Conservation (phyloP, 1,140 invertebrate genomes). For the Drosophila pseudoobscura region DNA sequence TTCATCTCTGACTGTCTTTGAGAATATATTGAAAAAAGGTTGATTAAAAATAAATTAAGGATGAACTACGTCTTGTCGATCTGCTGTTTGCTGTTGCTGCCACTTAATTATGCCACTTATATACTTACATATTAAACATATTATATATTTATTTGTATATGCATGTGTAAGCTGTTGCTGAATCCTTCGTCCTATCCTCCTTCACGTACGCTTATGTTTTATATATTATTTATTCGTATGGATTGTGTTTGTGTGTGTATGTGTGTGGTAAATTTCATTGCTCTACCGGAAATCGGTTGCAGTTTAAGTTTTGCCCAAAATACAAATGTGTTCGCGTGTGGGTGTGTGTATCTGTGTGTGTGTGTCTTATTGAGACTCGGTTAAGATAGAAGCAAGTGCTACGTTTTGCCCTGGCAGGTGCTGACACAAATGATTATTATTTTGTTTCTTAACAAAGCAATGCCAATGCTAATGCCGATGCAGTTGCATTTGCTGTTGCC, state of each 20-base stretch:
- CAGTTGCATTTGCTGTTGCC: background rate
- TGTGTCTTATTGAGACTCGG: slow-evolving; percentile 20
- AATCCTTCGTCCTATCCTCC: slow-evolving; percentile 35
- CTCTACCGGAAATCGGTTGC: slow-evolving; percentile 45
- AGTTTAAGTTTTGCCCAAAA: slow-evolving; percentile 47
- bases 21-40: slow-evolving; percentile 27
- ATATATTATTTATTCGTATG: slow-evolving; percentile 50
- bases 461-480: slow-evolving; percentile 7
- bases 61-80: slow-evolving; percentile 36
- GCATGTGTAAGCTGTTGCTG: slow-evolving; percentile 53
- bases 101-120: slow-evolving; percentile 72
- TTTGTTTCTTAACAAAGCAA: slow-evolving; percentile 45
- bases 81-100: slow-evolving; percentile 40
- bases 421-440: slow-evolving; percentile 39
- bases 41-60: slow-evolving; percentile 29
- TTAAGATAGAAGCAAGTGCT: slow-evolving; percentile 46
- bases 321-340: slow-evolving; percentile 27
- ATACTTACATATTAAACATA: slow-evolving; percentile 76
- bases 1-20: background rate
- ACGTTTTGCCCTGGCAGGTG: slow-evolving; percentile 36
- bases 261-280: slow-evolving; percentile 42
- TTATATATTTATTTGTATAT: slow-evolving; percentile 61
- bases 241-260: slow-evolving; percentile 39
- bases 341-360: slow-evolving; percentile 21
- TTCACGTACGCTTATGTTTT: slow-evolving; percentile 55